A percentile compares a stretch with the other conserved stretches of the same genome.
Conservation (phyloP, 2,113 vertebrate species). For the Neolamprologus sp. region DNA sequence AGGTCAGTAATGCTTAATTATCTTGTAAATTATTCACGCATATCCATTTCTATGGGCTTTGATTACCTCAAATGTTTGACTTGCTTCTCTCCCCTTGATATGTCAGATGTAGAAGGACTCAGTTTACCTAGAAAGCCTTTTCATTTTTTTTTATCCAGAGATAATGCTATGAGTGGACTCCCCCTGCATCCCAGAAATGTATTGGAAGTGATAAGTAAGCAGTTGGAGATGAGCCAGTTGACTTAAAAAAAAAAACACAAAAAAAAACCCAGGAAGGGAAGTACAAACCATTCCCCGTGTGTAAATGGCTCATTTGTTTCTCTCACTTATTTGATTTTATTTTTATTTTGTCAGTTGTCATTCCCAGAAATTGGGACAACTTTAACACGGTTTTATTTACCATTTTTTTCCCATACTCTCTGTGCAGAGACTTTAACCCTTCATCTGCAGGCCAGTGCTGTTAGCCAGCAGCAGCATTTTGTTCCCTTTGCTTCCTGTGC, state of each 20-base stretch:
- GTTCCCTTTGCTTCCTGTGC: background rate
- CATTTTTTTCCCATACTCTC: background rate
- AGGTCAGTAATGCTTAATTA: background rate
- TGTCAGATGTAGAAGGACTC: background rate
- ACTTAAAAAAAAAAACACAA: background rate
- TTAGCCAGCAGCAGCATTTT: background rate
- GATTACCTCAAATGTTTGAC: background rate
- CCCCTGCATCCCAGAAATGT: background rate
- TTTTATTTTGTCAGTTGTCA: background rate
- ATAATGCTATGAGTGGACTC: background rate
- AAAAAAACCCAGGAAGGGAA: fast-evolving
- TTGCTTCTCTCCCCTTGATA: background rate
- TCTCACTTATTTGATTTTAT: background rate
- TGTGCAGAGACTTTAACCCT: background rate
- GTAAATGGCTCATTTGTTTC: background rate
- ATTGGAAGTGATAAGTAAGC: background rate
- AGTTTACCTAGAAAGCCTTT: background rate
- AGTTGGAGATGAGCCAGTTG: background rate
- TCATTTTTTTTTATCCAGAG: background rate
- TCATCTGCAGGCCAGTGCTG: background rate
- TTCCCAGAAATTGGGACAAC: background rate
- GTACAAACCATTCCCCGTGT: background rate
- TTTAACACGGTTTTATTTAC: background rate
- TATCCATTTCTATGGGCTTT: background rate
- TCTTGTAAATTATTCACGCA: background rate